phyloP scores from a whole-genome alignment of 2,113 vertebrate species.

The Nymphicus hollandicus region DNA sequence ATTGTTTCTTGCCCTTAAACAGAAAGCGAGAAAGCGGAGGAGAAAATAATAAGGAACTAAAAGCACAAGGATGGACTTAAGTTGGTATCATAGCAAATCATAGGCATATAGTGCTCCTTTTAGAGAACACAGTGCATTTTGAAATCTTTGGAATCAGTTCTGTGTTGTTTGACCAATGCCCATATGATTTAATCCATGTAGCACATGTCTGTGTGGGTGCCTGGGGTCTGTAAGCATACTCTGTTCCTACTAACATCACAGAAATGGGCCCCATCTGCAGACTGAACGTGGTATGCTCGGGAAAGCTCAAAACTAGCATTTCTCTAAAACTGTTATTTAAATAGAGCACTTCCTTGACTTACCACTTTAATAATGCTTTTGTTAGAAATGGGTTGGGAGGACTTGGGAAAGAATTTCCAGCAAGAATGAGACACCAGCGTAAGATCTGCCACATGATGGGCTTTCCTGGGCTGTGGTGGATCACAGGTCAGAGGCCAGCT shows the following conservation, averaged over 20 bases:
- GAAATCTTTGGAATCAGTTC: neutral
- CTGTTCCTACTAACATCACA: neutral
- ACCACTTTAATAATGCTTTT: neutral
- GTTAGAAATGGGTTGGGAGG: neutral
- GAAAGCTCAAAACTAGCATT: neutral
- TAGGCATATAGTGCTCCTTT: neutral
- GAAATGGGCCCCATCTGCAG: neutral
- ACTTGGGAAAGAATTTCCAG: neutral
- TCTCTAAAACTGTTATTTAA: neutral
- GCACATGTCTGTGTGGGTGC: neutral
- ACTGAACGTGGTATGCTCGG: neutral
- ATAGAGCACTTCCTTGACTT: neutral
- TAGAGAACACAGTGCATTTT: neutral
- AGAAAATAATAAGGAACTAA: neutral
- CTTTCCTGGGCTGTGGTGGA: neutral
- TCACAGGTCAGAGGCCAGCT: neutral
- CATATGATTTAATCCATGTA: neutral
- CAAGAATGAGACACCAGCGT: neutral
- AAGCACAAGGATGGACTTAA: neutral
- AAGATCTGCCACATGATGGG: neutral
- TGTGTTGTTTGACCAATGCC: neutral
- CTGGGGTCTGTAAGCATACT: neutral
- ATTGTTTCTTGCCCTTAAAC: neutral
- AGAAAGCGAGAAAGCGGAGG: rapidly evolving
- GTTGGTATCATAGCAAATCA: neutral